These are phyloP conservation scores for Phalacrocorax carbo DNA, from an alignment of 2,113 vertebrate species.

Conservation along the genomic window DNA sequence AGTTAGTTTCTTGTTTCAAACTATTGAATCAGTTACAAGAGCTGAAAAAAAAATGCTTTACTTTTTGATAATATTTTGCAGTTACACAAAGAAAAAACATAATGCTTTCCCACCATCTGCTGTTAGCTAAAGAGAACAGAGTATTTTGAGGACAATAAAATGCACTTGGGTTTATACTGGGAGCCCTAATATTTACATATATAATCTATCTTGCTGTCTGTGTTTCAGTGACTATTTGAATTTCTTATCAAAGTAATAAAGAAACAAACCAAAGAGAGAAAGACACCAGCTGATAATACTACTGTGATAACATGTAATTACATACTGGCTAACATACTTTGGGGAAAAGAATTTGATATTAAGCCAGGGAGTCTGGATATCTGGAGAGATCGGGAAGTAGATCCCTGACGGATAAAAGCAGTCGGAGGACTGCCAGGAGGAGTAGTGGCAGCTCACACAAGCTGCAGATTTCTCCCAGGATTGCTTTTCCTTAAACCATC, in stretches of 20 bases:
- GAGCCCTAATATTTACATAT: not conserved
- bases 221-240: constrained; percentile 1
- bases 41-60: not conserved
- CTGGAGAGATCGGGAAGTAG: constrained; percentile 5
- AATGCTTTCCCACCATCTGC: not conserved
- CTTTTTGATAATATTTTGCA: not conserved
- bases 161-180: not conserved
- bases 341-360: constrained; percentile 11
- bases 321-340: not conserved
- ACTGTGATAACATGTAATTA: constrained; percentile 4
- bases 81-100: not conserved
- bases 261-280: not conserved
- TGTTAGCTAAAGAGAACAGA: not conserved
- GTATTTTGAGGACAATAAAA: not conserved
- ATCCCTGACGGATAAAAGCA: not conserved
- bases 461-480: not conserved
- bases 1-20: not conserved
- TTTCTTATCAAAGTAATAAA: constrained; percentile 48
- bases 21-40: not conserved
- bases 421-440: not conserved
- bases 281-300: not conserved
- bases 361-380: not conserved
- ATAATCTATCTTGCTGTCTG: not conserved
- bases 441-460: not conserved
- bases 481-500: not conserved